These are phyloP conservation scores for Parapristionchus giblindavisi DNA, from an alignment of 2,888 invertebrate species.

Conservation along the genomic window DNA sequence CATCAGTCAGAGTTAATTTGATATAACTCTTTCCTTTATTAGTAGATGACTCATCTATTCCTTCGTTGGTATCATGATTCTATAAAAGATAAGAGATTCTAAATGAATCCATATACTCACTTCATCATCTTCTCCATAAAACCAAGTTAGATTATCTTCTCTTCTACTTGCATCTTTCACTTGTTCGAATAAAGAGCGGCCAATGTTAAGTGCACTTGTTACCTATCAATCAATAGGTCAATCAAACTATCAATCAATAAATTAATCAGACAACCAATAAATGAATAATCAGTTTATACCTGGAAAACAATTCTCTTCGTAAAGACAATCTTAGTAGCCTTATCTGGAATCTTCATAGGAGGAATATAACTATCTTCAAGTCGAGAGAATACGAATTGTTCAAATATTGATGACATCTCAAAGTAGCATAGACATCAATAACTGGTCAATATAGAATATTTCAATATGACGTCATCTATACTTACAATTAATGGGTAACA, in stretches of 20 bases:
- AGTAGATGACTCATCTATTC: not conserved
- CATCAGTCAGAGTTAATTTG: constrained; percentile 17
- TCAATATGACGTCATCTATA: no score
- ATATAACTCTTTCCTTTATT: not conserved
- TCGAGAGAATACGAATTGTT: constrained; percentile 46
- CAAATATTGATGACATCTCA: constrained; percentile 37
- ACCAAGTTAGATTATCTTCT: constrained; percentile 33
- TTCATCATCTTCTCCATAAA: constrained; percentile 28
- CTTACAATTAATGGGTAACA: no score
- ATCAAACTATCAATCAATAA: no score
- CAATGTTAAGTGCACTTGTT: constrained; percentile 11
- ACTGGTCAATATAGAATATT: not conserved
- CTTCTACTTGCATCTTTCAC: constrained; percentile 17
- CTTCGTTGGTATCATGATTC: not conserved
- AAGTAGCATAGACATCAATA: not conserved
- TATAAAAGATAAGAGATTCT: not conserved
- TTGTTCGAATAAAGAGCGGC: constrained; percentile 24
- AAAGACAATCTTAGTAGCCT: constrained; percentile 42
- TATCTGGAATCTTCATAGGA: constrained; percentile 45
- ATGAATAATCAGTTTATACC: constrained; percentile 21
- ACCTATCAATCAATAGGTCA: constrained; percentile 2
- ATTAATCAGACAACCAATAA: not conserved
- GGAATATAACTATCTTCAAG: constrained; percentile 41
- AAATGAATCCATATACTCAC: not conserved
- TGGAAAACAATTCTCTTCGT: constrained; percentile 45